Evolutionary conservation across 2,113 vertebrate genomes (phyloP).

Genomic region (Rhagologus leucostigma): DNA sequence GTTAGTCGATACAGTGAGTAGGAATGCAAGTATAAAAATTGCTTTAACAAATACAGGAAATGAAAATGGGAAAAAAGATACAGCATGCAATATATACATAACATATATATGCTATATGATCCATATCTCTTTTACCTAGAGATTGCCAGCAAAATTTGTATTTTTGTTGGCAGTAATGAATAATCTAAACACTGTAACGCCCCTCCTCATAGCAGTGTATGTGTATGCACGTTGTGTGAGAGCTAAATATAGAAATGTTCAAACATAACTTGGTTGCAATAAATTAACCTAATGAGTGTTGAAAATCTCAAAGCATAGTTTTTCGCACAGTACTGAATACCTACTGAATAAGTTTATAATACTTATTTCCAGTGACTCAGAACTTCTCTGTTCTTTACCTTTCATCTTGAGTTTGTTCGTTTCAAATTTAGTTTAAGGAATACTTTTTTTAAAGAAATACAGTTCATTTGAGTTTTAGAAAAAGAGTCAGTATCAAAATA

Average conservation of each 20-base stretch:
- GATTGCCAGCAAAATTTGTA: neutral
- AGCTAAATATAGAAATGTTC: neutral
- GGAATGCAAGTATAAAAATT: conserved; percentile 26
- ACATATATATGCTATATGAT: neutral
- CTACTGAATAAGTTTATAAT: neutral
- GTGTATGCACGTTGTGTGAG: neutral
- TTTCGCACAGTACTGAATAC: neutral
- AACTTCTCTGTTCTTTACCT: neutral
- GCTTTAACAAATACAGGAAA: conserved; percentile 9
- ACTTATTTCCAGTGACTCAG: neutral
- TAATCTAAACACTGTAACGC: neutral
- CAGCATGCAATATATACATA: neutral
- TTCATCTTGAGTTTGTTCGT: neutral
- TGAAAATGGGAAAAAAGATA: neutral
- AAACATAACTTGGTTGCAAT: neutral
- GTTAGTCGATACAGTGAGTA: conserved; percentile 33
- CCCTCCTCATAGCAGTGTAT: neutral
- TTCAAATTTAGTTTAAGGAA: neutral
- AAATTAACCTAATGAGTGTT: neutral
- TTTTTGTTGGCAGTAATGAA: neutral
- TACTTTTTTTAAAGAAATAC: neutral
- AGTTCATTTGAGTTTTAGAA: neutral
- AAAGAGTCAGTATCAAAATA: neutral
- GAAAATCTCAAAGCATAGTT: neutral
- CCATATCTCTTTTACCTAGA: neutral